A percentile compares a stretch with the other conserved stretches of the same genome.
Evolutionary conservation across 2,797 vertebrate genomes (phyloP).

Genomic region (Coregonus ussuriensis): DNA sequence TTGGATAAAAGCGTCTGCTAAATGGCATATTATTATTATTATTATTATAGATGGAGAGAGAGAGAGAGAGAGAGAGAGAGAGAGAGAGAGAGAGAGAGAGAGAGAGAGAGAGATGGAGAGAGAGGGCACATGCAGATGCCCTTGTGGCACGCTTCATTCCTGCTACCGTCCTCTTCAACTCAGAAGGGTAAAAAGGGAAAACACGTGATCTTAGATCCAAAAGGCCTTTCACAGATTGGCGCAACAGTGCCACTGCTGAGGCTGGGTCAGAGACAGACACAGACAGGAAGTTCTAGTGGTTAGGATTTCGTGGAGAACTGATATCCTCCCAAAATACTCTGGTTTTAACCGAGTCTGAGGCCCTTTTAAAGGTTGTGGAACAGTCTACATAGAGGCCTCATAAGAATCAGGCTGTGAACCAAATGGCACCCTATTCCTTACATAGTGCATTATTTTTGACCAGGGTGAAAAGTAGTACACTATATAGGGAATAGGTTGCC

Average conservation of each 20-base stretch:
- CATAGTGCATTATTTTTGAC: not conserved
- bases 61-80: too few species aligned
- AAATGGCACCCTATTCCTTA: not conserved
- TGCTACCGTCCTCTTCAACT: not conserved
- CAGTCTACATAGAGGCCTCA: not conserved
- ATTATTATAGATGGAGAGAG: too few species aligned
- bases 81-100: too few species aligned
- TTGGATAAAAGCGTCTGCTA: too few species aligned
- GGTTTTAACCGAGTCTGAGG: not conserved
- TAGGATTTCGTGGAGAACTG: conserved; percentile 8
- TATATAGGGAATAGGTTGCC: not conserved
- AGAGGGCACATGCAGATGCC: conserved; percentile 64
- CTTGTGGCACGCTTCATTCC: conserved; percentile 55
- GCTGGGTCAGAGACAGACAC: not conserved
- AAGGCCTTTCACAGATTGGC: not conserved
- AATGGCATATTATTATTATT: too few species aligned
- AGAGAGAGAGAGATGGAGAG: conserved; percentile 33
- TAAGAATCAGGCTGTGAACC: not conserved
- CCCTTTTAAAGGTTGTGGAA: not conserved
- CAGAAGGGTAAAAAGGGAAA: conserved; percentile 57
- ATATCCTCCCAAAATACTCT: conserved; percentile 1
- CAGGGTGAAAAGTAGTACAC: not conserved
- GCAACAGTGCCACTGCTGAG: not conserved
- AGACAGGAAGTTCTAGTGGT: conserved; percentile 6
- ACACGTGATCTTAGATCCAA: not conserved